Evolutionary conservation across 2,797 vertebrate species (phyloP), one percentile per base, ranked within the genome.

Genomic region (Amphiprion clarkii): DNA sequence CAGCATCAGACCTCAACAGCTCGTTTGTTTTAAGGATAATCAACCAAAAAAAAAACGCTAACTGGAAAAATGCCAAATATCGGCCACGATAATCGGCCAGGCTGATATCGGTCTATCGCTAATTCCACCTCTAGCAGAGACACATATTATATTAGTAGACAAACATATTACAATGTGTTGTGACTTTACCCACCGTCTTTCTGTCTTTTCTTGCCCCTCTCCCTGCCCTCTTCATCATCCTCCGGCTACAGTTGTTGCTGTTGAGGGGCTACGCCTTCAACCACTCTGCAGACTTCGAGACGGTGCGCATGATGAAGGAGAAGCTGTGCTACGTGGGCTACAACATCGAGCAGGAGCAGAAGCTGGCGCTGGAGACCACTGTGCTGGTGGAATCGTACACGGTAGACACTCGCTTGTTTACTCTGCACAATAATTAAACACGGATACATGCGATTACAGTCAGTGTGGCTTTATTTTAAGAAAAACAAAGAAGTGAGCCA

Each of bases 251-350:
- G 96, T 86, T 96, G 79, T 69, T 96, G 90, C 63, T 96, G 80
- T 70, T 96, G 86, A 93, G 95, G 31, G 95, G 96, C 33, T 96
- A 96, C 8, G 95, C 95, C 83, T 96, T 96, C 88, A 96, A 96
- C 89, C 96, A 96, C 91, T 94, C 96, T 0, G 96, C 96, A 3
- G 95, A 96, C 93, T 96, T 96, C n/a, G 96, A 96, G 90, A 96
- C 96, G 0, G 96, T 96, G 67, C 91, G 95, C 36, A 95, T 96
- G 94, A 92, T 96, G 93, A 96, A 96, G 91, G 96, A 96, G 91
- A 94, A 95, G 59, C 88, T 96, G 46, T 96, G 96, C 81, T 96
- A 96, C 33, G 96, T 96, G 5, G 95, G 95, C 63, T 96, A 96
- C 93, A 96, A 96, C 93, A 95, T 96, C 9, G 96, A 96, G 77